Evolutionary conservation across 2,888 invertebrate genomes (phyloP).

Genomic region (Psococerastis gibbosa): DNA sequence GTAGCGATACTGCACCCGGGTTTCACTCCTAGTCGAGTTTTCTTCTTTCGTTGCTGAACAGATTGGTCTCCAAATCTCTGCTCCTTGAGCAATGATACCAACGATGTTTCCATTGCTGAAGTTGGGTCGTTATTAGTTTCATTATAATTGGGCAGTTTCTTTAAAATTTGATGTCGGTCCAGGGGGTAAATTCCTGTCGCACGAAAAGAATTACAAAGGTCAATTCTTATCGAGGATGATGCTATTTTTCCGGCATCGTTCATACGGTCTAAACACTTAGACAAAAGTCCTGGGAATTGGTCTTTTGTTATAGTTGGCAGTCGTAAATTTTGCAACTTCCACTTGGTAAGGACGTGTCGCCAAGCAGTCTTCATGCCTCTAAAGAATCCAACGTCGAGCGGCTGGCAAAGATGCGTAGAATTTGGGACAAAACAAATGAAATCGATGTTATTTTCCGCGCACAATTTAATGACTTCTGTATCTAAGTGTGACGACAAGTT

Average conservation of each 20-base stretch:
- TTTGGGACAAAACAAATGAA: constrained; percentile 21
- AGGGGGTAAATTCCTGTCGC: neutral
- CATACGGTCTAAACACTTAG: neutral
- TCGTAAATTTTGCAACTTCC: constrained; percentile 13
- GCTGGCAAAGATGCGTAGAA: constrained; percentile 18
- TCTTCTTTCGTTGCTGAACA: neutral
- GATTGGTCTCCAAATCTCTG: neutral
- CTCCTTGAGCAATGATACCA: neutral
- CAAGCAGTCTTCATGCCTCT: constrained; percentile 19
- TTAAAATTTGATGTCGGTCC: neutral
- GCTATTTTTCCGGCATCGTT: too few species aligned
- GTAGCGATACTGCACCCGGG: neutral
- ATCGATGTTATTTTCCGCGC: constrained; percentile 20
- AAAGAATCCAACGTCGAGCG: constrained; percentile 19
- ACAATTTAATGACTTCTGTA: constrained; percentile 18
- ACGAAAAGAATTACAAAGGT: neutral
- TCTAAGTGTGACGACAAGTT: constrained; percentile 21
- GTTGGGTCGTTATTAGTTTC: neutral
- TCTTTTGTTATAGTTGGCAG: neutral
- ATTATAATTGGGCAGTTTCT: neutral
- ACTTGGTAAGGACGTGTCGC: constrained; percentile 16
- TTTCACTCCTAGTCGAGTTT: neutral
- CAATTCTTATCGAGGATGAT: neutral
- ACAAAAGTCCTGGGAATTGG: neutral
- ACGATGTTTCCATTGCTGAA: neutral